Conservation (phyloP, 2,797 vertebrate species). For the Menidia menidia region DNA sequence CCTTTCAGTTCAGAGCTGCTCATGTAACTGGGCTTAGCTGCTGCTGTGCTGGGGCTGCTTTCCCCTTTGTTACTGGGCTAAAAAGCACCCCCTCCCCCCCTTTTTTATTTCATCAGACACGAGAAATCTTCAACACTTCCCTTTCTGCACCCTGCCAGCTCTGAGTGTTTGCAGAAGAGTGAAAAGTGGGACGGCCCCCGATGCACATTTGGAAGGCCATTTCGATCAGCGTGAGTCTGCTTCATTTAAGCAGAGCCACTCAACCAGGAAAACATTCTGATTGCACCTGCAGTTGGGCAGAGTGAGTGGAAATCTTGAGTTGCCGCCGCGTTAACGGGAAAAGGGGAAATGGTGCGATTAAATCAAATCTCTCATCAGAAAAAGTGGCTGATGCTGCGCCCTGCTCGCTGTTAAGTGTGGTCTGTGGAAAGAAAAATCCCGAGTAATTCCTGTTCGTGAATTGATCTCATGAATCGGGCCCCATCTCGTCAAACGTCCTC, state of each 20-base stretch:
- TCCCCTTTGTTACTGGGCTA: slow-evolving; percentile 9
- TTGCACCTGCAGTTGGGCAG: slow-evolving; percentile 39
- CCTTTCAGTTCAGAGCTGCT: slow-evolving; percentile 5
- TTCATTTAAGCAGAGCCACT: slow-evolving; percentile 64
- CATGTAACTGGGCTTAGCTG: slow-evolving; percentile 20
- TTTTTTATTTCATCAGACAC: slow-evolving; percentile 11
- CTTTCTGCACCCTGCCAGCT: slow-evolving; percentile 29
- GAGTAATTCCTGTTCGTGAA: slow-evolving; percentile 28
- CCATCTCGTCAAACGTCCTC: slow-evolving; percentile 34
- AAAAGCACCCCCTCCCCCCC: background rate
- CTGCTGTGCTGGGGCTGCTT: background rate
- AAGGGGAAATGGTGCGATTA: slow-evolving; percentile 6
- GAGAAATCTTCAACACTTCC: slow-evolving; percentile 17
- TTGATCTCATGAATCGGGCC: slow-evolving; percentile 36
- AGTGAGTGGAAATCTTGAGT: slow-evolving; percentile 25
- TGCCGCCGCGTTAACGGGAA: slow-evolving; percentile 1
- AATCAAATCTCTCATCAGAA: slow-evolving; percentile 8
- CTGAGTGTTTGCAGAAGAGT: slow-evolving; percentile 29
- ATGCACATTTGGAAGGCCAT: slow-evolving; percentile 60
- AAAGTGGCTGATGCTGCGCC: slow-evolving; percentile 8
- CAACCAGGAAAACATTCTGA: slow-evolving; percentile 53
- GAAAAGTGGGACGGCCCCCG: slow-evolving; percentile 69
- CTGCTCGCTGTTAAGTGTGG: background rate
- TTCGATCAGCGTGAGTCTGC: slow-evolving; percentile 67
- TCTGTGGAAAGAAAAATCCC: slow-evolving; percentile 39